Conservation (phyloP, 2,797 vertebrate species). For the Micrastur ruficollis region DNA sequence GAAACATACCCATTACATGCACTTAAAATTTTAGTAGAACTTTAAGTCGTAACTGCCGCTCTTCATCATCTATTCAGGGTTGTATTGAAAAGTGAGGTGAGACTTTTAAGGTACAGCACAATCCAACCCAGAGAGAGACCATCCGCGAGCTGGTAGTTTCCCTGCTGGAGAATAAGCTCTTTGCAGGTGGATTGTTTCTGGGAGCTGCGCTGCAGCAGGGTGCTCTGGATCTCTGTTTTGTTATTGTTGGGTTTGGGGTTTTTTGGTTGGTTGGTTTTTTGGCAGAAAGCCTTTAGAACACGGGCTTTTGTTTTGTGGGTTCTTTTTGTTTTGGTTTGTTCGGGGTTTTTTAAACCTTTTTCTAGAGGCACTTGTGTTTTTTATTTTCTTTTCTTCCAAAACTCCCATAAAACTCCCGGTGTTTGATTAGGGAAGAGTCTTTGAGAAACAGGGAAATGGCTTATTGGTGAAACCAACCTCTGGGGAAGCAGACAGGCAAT, state of each 20-base stretch:
- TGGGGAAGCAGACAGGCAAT: background rate
- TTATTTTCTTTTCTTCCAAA: background rate
- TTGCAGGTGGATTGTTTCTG: background rate
- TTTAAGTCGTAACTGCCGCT: background rate
- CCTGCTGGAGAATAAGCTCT: background rate
- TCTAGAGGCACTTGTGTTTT: background rate
- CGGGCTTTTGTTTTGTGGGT: background rate
- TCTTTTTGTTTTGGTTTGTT: no score
- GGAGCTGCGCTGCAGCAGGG: background rate
- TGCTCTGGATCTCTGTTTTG: background rate
- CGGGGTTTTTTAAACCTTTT: background rate
- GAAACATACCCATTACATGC: background rate
- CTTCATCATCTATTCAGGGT: background rate
- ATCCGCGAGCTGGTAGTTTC: background rate
- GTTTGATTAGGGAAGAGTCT: background rate
- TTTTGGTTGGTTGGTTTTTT: background rate
- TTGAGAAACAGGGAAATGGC: background rate
- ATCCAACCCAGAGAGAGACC: background rate
- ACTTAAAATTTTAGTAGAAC: background rate
- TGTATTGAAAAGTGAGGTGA: background rate
- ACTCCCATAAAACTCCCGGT: rapidly evolving
- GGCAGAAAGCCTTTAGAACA: background rate
- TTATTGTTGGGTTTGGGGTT: background rate
- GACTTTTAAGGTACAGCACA: background rate
- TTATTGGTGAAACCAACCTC: background rate